phyloP scores from a whole-genome alignment of 2,797 vertebrate species.

The Intellagama lesueurii region DNA sequence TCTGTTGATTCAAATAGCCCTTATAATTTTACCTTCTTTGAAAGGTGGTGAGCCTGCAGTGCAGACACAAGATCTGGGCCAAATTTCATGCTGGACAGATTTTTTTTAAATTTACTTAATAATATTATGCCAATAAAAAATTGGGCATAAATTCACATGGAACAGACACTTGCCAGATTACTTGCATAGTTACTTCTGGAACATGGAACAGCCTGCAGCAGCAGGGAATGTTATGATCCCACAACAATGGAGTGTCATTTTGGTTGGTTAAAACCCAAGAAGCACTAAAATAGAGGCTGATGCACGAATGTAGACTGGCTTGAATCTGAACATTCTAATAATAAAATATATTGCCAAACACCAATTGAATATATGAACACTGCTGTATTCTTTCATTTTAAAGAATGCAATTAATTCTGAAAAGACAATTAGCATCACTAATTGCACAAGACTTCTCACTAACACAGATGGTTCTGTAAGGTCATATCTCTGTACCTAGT shows the following conservation, averaged over 20 bases:
- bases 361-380: not conserved
- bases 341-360: not conserved
- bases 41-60: no score
- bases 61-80: rapidly evolving
- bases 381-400: not conserved
- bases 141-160: not conserved
- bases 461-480: not conserved
- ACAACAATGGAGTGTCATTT: not conserved
- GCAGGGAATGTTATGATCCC: constrained; percentile 14
- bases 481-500: not conserved
- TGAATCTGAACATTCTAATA: constrained; percentile 14
- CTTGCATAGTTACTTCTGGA: rapidly evolving
- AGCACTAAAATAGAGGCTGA: not conserved
- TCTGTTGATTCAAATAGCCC: no score
- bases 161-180: not conserved
- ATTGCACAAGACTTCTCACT: not conserved
- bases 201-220: not conserved
- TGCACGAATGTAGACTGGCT: not conserved
- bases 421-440: not conserved
- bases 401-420: not conserved
- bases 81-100: constrained; percentile 1
- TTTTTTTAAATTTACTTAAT: not conserved
- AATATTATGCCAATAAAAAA: rapidly evolving
- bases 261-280: constrained; percentile 11
- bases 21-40: no score